Evolutionary conservation across 2,113 vertebrate species (phyloP), one percentile per base, ranked within the genome.

Genomic region (Coreoperca whiteheadi): DNA sequence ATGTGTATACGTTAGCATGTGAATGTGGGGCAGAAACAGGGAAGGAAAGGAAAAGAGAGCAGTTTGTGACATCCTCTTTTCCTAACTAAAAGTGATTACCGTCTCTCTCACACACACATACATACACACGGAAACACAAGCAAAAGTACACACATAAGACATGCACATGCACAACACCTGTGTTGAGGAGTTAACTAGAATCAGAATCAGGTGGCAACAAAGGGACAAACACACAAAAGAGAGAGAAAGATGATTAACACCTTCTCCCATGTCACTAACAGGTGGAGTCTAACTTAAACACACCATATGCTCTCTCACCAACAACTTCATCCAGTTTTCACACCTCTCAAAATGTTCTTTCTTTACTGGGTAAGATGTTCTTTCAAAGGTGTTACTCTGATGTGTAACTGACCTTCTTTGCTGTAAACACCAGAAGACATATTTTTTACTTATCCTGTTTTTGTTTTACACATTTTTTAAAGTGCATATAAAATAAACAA

Each of bases 301-400:
- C 65, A 79, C 41, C 81, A 75, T 89, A 87, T 83, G 81, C 28
- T 87, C 37, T 64, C 54, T 81, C 64, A 59, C 50, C 50, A 78
- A 59, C 54, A 87, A 18, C 84, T 85, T 71, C 79, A 73, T 73
- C 53, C 39, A 2, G 28, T 87, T 90, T 89, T 91, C 76, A 83
- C 88, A 88, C 86, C 56, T 88, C 41, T 57, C 18, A 20, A 64
- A 84, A 81, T 81, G 67, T 50, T 66, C 25, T 87, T 72, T 75
- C 60, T 81, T 78, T 46, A 67, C 65, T 21, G 39, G n/a, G 37
- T 48, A 67, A 77, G 56, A 83, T 64, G 78, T 65, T 84, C 9
- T 65, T 72, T 69, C 43, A 71, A 37, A 86, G 56, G 79, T 82
- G 84, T 84, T 85, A 82, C 76, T 80, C 56, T 50, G 12, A 85